These are phyloP conservation scores for Pampusana beccarii DNA, from an alignment of 2,113 vertebrate species.

Conservation along the genomic window DNA sequence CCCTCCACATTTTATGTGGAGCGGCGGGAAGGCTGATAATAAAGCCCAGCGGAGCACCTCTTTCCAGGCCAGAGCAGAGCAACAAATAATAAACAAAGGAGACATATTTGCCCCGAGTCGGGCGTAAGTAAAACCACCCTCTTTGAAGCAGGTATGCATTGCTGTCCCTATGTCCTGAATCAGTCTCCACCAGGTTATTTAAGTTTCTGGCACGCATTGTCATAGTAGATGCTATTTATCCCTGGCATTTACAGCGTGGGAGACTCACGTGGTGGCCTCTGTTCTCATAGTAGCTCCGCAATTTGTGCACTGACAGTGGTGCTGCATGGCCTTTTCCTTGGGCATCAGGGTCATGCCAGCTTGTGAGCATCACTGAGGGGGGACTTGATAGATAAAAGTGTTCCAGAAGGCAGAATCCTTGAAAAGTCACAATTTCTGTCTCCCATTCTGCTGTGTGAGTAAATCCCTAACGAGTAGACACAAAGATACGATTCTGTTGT, in stretches of 20 bases:
- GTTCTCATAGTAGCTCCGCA: not conserved
- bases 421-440: not conserved
- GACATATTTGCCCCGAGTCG: not conserved
- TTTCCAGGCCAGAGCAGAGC: not conserved
- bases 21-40: not conserved
- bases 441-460: not conserved
- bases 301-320: not conserved
- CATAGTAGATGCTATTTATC: not conserved
- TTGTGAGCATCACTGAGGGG: no score
- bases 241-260: not conserved
- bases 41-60: not conserved
- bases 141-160: not conserved
- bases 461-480: not conserved
- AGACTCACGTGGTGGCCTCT: not conserved
- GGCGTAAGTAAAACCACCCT: not conserved
- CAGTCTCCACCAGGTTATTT: not conserved
- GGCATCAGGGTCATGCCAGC: not conserved
- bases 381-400: not conserved
- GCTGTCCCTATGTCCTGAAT: not conserved
- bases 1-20: slow-evolving; percentile 28
- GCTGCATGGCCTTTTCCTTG: not conserved
- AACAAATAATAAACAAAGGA: not conserved
- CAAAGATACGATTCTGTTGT: not conserved
- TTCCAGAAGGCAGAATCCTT: not conserved
- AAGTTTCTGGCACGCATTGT: not conserved